These are phyloP conservation scores for Sciurus vulgaris DNA, from an alignment of 2,797 vertebrate species.

Conservation along the genomic window DNA sequence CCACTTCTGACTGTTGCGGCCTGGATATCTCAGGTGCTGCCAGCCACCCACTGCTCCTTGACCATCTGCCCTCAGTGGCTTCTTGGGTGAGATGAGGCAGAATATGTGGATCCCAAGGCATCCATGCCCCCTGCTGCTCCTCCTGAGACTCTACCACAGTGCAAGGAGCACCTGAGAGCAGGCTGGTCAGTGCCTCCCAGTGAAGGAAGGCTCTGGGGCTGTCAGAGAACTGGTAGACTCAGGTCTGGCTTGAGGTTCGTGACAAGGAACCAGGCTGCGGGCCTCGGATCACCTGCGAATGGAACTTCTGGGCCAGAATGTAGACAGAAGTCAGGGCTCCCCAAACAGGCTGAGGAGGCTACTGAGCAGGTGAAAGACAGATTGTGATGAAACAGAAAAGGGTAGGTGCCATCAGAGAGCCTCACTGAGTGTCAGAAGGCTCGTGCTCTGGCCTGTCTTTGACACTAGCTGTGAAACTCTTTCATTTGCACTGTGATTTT, in stretches of 20 bases:
- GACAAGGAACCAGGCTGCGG: neutral
- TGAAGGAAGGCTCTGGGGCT: neutral
- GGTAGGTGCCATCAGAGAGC: neutral
- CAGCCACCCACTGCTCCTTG: no score
- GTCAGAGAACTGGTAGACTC: neutral
- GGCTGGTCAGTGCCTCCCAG: neutral
- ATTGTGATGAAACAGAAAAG: neutral
- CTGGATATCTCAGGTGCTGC: neutral
- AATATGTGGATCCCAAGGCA: neutral
- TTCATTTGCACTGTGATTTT: neutral
- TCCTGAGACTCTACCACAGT: neutral
- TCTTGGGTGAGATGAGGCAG: neutral
- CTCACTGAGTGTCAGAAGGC: neutral
- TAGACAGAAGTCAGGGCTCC: neutral
- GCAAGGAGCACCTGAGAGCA: neutral
- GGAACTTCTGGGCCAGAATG: neutral
- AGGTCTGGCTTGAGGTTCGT: neutral
- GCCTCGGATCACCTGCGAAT: neutral
- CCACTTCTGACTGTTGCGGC: fast-evolving
- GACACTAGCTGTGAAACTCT: neutral
- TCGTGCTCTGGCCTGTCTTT: neutral
- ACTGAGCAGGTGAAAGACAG: neutral
- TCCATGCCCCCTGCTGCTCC: neutral
- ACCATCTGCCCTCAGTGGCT: neutral
- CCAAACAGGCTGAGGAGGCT: neutral